Conservation (phyloP, 1,140 invertebrate genomes). For the Lepidostoma basale region DNA sequence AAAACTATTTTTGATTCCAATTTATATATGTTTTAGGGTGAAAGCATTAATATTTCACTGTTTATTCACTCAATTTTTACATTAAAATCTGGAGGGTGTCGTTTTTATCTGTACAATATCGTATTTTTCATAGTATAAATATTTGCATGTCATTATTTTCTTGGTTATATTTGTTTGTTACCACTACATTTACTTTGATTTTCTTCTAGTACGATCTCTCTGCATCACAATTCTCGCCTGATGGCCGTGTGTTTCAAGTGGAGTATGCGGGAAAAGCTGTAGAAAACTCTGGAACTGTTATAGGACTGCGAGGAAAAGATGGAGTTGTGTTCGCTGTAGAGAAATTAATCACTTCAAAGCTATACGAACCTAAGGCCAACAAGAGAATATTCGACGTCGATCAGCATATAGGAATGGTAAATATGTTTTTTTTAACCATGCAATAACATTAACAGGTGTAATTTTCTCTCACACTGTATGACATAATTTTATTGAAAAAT, state of each 20-base stretch:
- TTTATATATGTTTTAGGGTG: no score
- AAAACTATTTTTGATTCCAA: neutral
- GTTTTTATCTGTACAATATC: neutral
- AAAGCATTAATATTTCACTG: neutral
- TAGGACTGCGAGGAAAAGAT: slow-evolving; percentile 94
- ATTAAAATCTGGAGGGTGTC: no score
- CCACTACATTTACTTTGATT: slow-evolving; percentile 39
- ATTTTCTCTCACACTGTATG: no score
- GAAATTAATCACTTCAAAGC: slow-evolving; percentile 95
- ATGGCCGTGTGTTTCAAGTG: slow-evolving; percentile 98
- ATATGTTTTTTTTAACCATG: neutral
- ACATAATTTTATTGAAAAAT: no score
- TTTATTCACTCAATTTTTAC: neutral
- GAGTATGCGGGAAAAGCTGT: slow-evolving; percentile 99
- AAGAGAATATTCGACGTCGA: slow-evolving; percentile 95
- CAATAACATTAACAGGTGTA: no score
- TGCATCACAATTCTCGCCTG: slow-evolving; percentile 99
- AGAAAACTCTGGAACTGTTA: slow-evolving; percentile 97
- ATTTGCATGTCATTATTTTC: slow-evolving; percentile 20
- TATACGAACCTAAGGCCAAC: slow-evolving; percentile 94
- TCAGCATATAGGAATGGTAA: slow-evolving; percentile 91
- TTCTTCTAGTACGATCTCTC: slow-evolving; percentile 93
- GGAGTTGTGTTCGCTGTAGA: slow-evolving; percentile 97
- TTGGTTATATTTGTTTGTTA: neutral
- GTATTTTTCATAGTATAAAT: neutral